Evolutionary conservation across 2,888 invertebrate genomes (phyloP).

Genomic region (Eupelmus urozonus): DNA sequence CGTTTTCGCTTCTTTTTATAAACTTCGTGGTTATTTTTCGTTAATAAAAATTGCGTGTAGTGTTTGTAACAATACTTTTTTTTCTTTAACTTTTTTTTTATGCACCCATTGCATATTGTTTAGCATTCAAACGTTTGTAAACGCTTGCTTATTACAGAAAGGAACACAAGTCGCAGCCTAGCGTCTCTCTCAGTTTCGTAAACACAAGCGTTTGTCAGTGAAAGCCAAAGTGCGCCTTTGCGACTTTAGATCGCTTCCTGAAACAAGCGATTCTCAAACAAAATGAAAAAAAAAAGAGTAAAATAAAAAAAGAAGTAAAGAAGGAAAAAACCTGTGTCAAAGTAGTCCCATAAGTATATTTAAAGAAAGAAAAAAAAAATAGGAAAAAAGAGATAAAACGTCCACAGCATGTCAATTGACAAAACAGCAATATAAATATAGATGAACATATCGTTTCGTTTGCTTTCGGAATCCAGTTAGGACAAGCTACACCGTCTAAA

Average conservation of each 20-base stretch:
- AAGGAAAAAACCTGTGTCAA: not conserved
- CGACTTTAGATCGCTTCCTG: not conserved
- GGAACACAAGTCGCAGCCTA: not conserved
- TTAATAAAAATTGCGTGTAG: not conserved
- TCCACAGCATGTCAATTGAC: not conserved
- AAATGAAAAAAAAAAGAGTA: not conserved
- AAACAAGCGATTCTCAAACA: conserved; percentile 5
- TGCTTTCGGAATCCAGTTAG: conserved; percentile 59
- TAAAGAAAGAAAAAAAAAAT: not conserved
- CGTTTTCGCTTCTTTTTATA: not conserved
- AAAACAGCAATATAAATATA: not conserved
- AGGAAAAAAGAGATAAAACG: not conserved
- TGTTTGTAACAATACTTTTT: not conserved
- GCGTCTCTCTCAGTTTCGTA: not conserved
- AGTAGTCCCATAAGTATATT: not conserved
- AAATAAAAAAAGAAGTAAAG: conserved; percentile 1
- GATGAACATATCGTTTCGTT: not conserved
- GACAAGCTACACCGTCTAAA: conserved; percentile 69
- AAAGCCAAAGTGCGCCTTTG: not conserved
- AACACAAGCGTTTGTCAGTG: conserved; percentile 1
- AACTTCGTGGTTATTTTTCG: not conserved
- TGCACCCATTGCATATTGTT: conserved; percentile 9
- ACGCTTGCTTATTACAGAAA: not conserved
- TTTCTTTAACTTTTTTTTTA: not conserved
- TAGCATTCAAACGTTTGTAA: not conserved